phyloP scores from a whole-genome alignment of 2,888 invertebrate species.

The Odontomyia ornata region DNA sequence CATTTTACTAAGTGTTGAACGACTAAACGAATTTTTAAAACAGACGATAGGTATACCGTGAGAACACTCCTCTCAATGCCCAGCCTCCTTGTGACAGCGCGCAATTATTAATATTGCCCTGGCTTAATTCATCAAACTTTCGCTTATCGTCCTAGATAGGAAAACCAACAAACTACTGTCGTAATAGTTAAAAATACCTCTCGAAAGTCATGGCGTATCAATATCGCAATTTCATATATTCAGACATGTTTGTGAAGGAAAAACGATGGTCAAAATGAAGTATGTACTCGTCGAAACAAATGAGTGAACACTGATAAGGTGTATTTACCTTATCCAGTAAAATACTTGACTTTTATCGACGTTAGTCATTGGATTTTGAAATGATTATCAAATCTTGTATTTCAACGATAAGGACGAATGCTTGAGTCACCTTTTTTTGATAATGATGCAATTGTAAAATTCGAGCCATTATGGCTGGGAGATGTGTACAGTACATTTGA shows the following conservation, averaged over 20 bases:
- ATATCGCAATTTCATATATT: constrained; percentile 57
- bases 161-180: constrained; percentile 13
- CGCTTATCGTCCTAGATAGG: not conserved
- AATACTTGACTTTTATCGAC: not conserved
- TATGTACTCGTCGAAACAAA: not conserved
- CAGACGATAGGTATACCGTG: too few relatives aligned
- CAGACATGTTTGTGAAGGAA: not conserved
- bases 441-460: too few relatives aligned
- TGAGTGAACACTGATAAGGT: not conserved
- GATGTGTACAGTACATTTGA: not conserved
- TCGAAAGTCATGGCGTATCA: constrained; percentile 68
- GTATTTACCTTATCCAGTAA: not conserved
- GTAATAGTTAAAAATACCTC: constrained; percentile 28
- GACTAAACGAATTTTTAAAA: too few relatives aligned
- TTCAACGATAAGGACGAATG: too few relatives aligned
- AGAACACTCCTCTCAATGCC: too few relatives aligned
- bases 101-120: too few relatives aligned
- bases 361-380: not conserved
- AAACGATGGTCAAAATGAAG: not conserved
- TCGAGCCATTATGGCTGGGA: too few relatives aligned
- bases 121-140: too few relatives aligned
- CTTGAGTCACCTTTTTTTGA: too few relatives aligned
- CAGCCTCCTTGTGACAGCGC: too few relatives aligned
- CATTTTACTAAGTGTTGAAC: too few relatives aligned
- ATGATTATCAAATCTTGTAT: too few relatives aligned